A percentile compares a stretch with the other conserved stretches of the same genome.
Evolutionary conservation across 2,113 vertebrate species (phyloP).

Genomic region (Erythrolamprus reginae): DNA sequence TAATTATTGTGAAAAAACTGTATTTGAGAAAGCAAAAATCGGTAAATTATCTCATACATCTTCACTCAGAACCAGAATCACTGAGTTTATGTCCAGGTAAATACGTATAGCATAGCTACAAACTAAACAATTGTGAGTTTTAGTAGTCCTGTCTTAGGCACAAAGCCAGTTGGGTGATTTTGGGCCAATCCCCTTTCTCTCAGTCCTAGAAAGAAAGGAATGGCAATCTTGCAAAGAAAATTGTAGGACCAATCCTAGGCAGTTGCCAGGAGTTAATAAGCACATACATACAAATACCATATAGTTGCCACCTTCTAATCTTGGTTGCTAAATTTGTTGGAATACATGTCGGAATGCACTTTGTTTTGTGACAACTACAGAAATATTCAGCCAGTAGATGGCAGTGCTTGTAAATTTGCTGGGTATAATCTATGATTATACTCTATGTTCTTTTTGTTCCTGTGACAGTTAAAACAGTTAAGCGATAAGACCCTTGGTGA

Average conservation of each 20-base stretch:
- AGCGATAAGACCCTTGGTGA: neutral
- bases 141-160: neutral
- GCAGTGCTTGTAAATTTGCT: neutral
- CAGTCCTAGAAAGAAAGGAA: neutral
- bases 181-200: neutral
- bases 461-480: neutral
- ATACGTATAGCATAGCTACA: neutral
- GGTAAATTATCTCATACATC: neutral
- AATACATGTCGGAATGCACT: neutral
- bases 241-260: neutral
- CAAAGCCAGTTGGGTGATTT: neutral
- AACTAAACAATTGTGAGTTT: neutral
- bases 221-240: neutral
- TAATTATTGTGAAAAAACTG: neutral
- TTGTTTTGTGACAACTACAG: neutral
- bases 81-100: neutral
- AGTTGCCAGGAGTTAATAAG: neutral
- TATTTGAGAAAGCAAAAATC: neutral
- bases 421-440: neutral
- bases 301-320: neutral
- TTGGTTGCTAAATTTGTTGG: neutral
- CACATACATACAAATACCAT: neutral
- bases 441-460: neutral
- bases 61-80: neutral
- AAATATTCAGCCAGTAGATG: neutral